Evolutionary conservation across 2,113 vertebrate species (phyloP), one percentile per base, ranked within the genome.

Genomic region (Acanthochromis polyacanthus): DNA sequence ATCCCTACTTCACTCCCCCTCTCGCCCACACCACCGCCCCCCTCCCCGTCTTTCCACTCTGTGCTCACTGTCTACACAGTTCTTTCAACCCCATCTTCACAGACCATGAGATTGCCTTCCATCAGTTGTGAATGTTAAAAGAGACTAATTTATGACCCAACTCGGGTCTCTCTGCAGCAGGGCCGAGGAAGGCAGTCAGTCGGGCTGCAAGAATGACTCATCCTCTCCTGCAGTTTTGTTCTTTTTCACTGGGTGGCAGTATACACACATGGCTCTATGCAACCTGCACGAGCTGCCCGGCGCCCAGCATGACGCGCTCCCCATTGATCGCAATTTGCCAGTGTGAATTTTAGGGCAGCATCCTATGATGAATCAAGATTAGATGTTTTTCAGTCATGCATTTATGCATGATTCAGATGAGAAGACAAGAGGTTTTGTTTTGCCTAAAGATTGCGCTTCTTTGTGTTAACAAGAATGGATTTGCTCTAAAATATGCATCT

Each of bases 91-190:
- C 36, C 71, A 71, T 90, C 80, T 83, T 89, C 85, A 85, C 78
- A 91, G 80, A 85, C 80, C 86, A 76, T 73, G 75, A 82, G 82
- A 81, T 65, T 71, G 67, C 79, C 80, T 80, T 87, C 83, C 77
- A 63, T 90, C 71, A 87, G 73, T 62, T 84, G 79, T 82, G 80
- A 87, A 88, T 88, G 85, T 91, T 91, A 91, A 91, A 92, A 91
- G 85, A 86, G 85, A 91, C 82, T 86, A 81, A 92, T 91, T 89
- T 87, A 90, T 91, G 59, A 90, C 53, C 72, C 67, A 80, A 28
- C 62, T 56, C 10, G 23, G 45, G 83, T 82, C 70, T 57, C 70
- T 83, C 74, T 89, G 85, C 90, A 57, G 62, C 70, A 51, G 66
- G 60, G 63, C 69, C 10, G 38, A 60, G 59, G 59, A 59, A 52